Percentiles rank a stretch among this genome's conserved stretches.
These are phyloP conservation scores for Aix galericulata DNA, from an alignment of 2,113 vertebrate species.

Conservation along the genomic window DNA sequence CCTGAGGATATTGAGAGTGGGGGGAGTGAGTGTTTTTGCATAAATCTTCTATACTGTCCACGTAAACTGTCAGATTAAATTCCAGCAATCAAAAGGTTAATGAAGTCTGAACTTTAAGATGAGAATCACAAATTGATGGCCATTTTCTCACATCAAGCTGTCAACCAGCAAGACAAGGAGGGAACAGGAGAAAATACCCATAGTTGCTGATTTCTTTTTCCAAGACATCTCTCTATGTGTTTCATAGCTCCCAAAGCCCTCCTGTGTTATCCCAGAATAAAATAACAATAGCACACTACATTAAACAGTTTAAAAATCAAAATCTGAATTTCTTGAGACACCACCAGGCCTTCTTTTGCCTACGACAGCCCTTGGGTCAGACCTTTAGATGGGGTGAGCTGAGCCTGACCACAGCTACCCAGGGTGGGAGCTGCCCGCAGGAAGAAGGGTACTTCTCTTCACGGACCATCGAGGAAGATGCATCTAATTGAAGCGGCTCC, in stretches of 20 bases:
- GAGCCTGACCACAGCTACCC: background rate
- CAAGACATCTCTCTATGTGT: background rate
- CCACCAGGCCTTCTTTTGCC: background rate
- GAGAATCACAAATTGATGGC: background rate
- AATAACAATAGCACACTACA: fast-evolving
- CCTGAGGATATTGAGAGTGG: background rate
- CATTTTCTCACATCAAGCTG: background rate
- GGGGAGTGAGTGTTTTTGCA: background rate
- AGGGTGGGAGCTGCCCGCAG: background rate
- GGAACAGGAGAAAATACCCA: background rate
- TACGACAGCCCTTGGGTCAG: background rate
- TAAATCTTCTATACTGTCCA: background rate
- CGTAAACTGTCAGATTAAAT: background rate
- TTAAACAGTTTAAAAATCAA: background rate
- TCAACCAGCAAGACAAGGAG: background rate
- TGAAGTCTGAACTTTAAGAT: constrained; percentile 24
- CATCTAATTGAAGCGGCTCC: background rate
- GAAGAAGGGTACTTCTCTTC: background rate
- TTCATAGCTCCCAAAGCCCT: background rate
- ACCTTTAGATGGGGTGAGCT: fast-evolving
- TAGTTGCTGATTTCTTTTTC: background rate
- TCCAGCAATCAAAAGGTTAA: constrained; percentile 51
- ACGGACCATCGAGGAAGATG: background rate
- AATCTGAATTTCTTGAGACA: background rate
- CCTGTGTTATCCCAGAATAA: background rate